Conservation (phyloP, 1,140 invertebrate species). For the Chelonus insularis region DNA sequence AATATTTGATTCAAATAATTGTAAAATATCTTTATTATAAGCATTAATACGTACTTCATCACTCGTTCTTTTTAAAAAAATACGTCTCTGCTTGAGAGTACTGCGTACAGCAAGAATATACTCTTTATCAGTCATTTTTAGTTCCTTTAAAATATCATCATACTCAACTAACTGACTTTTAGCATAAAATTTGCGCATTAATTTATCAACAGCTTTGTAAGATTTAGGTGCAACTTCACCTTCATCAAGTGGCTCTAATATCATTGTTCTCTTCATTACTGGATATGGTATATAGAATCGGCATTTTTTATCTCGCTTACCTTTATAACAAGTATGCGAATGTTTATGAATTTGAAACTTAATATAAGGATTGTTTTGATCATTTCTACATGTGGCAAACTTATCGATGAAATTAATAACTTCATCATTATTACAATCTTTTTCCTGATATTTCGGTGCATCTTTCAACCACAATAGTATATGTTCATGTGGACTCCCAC, state of each 20-base stretch:
- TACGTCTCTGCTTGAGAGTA: background rate
- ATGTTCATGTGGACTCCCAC: constrained; percentile 18
- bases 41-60: constrained; percentile 35
- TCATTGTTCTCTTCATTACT: constrained; percentile 1
- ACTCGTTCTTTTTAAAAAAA: constrained; percentile 27
- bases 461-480: constrained; percentile 22
- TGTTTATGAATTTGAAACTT: constrained; percentile 13
- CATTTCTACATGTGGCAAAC: constrained; percentile 17
- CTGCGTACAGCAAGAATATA: constrained; percentile 9
- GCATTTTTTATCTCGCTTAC: constrained; percentile 15
- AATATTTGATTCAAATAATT: constrained; percentile 36
- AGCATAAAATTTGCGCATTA: constrained; percentile 7
- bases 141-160: constrained; percentile 14
- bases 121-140: constrained; percentile 7
- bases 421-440: background rate
- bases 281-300: constrained; percentile 9
- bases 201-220: background rate
- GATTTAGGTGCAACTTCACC: background rate
- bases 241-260: background rate
- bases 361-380: constrained; percentile 11
- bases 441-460: background rate
- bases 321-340: constrained; percentile 20
- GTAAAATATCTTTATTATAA: constrained; percentile 33
- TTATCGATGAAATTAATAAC: background rate
- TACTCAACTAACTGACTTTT: background rate